Evolutionary conservation across 2,113 vertebrate genomes (phyloP).

Genomic region (Cololabis saira): DNA sequence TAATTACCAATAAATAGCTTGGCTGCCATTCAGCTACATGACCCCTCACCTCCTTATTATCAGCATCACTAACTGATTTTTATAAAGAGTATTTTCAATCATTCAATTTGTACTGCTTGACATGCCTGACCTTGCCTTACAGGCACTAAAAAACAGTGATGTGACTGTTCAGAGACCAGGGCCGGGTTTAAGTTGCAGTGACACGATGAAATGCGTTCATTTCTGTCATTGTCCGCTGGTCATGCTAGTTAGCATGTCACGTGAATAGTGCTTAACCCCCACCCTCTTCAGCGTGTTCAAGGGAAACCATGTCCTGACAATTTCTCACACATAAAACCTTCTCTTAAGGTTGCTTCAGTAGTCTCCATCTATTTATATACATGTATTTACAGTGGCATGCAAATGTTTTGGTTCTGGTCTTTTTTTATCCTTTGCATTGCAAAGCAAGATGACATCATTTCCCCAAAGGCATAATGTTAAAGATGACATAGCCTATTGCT

Average conservation of each 20-base stretch:
- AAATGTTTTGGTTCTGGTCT: too few relatives aligned
- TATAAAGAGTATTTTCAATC: constrained; percentile 51
- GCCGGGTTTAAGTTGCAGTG: constrained; percentile 37
- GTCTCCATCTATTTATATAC: too few relatives aligned
- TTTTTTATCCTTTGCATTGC: too few relatives aligned
- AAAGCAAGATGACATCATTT: too few relatives aligned
- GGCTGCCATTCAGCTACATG: constrained; percentile 19
- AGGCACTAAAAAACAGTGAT: constrained; percentile 49
- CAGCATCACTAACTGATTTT: constrained; percentile 46
- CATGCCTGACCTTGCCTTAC: constrained; percentile 51
- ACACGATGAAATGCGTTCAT: constrained; percentile 29
- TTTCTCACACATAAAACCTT: constrained; percentile 26
- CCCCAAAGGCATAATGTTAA: too few relatives aligned
- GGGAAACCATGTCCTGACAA: not conserved
- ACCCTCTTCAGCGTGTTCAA: not conserved
- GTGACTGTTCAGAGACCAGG: constrained; percentile 41
- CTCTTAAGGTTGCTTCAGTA: not conserved
- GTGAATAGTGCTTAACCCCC: constrained; percentile 24
- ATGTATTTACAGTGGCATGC: too few relatives aligned
- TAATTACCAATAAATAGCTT: constrained; percentile 44
- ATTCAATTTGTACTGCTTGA: constrained; percentile 60
- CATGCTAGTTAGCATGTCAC: constrained; percentile 55
- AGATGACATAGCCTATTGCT: too few relatives aligned
- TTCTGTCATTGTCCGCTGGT: constrained; percentile 42
- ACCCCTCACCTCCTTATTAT: constrained; percentile 5